Percentiles rank a stretch among this genome's conserved stretches.
phyloP scores from a whole-genome alignment of 2,797 vertebrate species.

The Lagorchestes hirsutus region DNA sequence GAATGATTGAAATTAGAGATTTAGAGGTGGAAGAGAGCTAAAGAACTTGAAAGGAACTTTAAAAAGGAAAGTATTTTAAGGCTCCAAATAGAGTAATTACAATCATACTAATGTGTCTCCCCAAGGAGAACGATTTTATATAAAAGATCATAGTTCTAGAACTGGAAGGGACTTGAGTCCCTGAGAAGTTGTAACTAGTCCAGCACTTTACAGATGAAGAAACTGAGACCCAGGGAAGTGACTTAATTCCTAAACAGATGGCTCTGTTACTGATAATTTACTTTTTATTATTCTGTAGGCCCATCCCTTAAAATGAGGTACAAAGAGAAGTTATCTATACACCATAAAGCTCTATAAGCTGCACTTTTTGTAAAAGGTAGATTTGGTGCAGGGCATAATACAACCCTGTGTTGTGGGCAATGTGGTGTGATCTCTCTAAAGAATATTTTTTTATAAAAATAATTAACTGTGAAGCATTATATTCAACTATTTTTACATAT shows the following conservation, averaged over 20 bases:
- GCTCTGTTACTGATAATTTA: not conserved
- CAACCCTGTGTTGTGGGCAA: not conserved
- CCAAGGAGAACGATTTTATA: not conserved
- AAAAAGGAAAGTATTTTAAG: not conserved
- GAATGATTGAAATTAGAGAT: not conserved
- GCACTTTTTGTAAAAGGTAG: not conserved
- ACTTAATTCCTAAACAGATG: not conserved
- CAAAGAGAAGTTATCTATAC: not conserved
- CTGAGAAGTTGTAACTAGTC: not conserved
- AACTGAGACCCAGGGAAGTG: not conserved
- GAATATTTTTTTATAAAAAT: not conserved
- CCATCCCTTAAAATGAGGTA: not conserved
- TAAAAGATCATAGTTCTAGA: not conserved
- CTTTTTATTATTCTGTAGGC: not conserved
- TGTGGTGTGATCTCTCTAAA: not conserved
- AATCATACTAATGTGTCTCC: not conserved
- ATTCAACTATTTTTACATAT: not conserved
- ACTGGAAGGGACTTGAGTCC: not conserved
- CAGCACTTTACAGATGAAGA: not conserved
- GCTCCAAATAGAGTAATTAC: not conserved
- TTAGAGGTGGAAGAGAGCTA: not conserved
- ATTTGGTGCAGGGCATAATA: not conserved
- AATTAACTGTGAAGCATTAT: not conserved
- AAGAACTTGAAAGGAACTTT: not conserved
- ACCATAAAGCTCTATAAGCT: not conserved